phyloP scores from a whole-genome alignment of 1,140 invertebrate species.

The Vollenhovia emeryi region DNA sequence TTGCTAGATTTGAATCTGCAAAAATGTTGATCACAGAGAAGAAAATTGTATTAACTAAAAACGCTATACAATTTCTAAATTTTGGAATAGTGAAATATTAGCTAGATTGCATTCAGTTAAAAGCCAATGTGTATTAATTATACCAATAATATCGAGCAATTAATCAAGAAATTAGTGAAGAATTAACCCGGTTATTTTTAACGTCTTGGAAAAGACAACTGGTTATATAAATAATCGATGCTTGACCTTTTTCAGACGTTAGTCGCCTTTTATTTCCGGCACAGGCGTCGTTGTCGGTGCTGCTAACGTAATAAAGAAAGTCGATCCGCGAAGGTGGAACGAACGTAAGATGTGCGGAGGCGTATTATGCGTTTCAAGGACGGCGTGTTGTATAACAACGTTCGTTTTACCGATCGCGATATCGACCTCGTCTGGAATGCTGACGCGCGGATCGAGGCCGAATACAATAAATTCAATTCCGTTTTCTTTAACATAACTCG shows the following conservation, averaged over 20 bases:
- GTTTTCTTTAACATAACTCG: neutral
- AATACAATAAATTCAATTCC: constrained; percentile 9
- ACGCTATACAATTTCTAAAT: neutral
- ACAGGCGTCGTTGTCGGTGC: constrained; percentile 15
- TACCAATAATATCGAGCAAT: neutral
- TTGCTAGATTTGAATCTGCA: neutral
- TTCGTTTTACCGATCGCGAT: constrained; percentile 66
- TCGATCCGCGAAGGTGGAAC: constrained; percentile 19
- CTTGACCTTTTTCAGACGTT: neutral
- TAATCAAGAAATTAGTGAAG: neutral
- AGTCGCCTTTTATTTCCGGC: neutral
- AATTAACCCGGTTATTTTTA: neutral
- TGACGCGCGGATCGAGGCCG: constrained; percentile 5
- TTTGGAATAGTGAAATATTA: neutral
- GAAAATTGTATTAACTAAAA: neutral
- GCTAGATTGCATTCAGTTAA: neutral
- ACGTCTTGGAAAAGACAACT: neutral
- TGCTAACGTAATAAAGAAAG: constrained; percentile 54
- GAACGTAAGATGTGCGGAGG: constrained; percentile 44
- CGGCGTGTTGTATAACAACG: constrained; percentile 68
- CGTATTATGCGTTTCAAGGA: constrained; percentile 72
- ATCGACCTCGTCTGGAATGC: constrained; percentile 69
- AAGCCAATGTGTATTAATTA: neutral
- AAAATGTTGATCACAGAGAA: neutral
- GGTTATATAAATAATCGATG: neutral